Evolutionary conservation across 2,113 vertebrate species (phyloP).

Genomic region (Lepidothrix coronata): DNA sequence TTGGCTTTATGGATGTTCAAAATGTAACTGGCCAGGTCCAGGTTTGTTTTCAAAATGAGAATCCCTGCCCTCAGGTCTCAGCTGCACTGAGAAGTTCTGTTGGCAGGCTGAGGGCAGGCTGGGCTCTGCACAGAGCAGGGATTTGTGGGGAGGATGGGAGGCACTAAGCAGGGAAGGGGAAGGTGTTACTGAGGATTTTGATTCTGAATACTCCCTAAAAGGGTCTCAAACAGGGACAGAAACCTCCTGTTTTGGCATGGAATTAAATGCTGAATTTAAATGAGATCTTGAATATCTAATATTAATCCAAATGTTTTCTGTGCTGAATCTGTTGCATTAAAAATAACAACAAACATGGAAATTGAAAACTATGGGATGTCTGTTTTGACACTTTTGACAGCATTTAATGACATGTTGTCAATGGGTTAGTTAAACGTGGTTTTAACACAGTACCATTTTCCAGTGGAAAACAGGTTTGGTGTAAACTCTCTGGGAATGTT

Average conservation of each 20-base stretch:
- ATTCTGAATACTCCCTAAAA: not conserved
- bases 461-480: rapidly evolving
- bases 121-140: not conserved
- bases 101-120: not conserved
- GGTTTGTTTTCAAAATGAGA: not conserved
- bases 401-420: not conserved
- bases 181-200: not conserved
- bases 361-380: not conserved
- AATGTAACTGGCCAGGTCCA: not conserved
- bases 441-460: not conserved
- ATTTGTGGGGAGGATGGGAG: not conserved
- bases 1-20: not conserved
- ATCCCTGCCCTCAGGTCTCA: not conserved
- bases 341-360: not conserved
- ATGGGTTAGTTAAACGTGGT: not conserved
- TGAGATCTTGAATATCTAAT: not conserved
- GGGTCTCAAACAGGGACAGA: not conserved
- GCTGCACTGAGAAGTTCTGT: not conserved
- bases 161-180: not conserved
- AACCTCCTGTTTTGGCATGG: not conserved
- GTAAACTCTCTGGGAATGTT: not conserved
- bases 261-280: not conserved
- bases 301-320: not conserved
- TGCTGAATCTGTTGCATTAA: not conserved
- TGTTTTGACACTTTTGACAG: not conserved